phyloP scores from a whole-genome alignment of 2,888 invertebrate species.

The Serrognathus titanus region DNA sequence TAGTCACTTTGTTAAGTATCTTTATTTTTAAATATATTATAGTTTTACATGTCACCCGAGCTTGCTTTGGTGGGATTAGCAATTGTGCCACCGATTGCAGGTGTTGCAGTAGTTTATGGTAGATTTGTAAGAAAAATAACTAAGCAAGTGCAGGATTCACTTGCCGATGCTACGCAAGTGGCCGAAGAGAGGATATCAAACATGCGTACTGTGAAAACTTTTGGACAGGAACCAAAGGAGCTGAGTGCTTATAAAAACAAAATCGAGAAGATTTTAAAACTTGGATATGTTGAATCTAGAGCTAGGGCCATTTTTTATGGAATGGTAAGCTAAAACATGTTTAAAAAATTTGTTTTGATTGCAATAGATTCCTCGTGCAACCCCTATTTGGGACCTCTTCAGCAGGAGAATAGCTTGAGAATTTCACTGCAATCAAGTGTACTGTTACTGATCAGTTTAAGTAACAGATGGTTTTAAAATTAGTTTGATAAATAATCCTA shows the following conservation, averaged over 20 bases:
- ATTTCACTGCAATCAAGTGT: no score
- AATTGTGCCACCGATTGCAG: slow-evolving; percentile 88
- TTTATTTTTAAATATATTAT: slow-evolving; percentile 22
- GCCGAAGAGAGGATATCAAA: slow-evolving; percentile 91
- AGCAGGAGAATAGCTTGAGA: no score
- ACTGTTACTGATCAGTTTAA: not conserved
- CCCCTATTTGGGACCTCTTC: no score
- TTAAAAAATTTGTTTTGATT: no score
- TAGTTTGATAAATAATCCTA: no score
- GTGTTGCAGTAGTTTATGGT: slow-evolving; percentile 77
- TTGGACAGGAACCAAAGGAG: slow-evolving; percentile 83
- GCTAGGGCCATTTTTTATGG: slow-evolving; percentile 90
- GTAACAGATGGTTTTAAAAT: not conserved
- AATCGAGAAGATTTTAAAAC: slow-evolving; percentile 66
- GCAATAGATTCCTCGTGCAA: no score
- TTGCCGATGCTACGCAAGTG: slow-evolving; percentile 64
- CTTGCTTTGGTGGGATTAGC: slow-evolving; percentile 81
- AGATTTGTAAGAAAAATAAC: slow-evolving; percentile 84
- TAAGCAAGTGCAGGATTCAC: slow-evolving; percentile 68
- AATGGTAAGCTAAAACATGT: slow-evolving; percentile 59
- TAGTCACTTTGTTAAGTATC: not conserved
- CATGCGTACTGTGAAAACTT: slow-evolving; percentile 89
- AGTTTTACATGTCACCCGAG: slow-evolving; percentile 90
- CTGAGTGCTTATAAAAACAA: slow-evolving; percentile 62
- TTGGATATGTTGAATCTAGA: slow-evolving; percentile 84